These are phyloP conservation scores for Erythrocebus patas DNA, from an alignment of 2,113 vertebrate genomes.

Conservation along the genomic window DNA sequence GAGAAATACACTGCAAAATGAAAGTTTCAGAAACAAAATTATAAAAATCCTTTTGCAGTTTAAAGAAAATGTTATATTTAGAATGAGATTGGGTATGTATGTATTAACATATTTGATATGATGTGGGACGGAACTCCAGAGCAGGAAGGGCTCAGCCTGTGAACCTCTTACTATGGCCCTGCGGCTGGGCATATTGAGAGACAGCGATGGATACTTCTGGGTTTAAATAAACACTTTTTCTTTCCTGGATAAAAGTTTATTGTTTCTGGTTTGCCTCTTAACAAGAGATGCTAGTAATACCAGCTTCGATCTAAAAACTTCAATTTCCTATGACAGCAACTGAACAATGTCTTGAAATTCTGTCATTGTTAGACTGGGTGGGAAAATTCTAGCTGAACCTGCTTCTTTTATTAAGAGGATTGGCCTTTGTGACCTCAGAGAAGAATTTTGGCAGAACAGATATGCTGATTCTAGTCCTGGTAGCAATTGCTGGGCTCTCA, in stretches of 20 bases:
- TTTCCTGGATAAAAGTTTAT: neutral
- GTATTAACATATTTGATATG: neutral
- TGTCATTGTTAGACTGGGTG: neutral
- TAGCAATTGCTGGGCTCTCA: conserved; percentile 38
- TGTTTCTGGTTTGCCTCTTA: neutral
- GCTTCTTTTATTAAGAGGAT: conserved; percentile 9
- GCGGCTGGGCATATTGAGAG: neutral
- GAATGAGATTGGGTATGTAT: neutral
- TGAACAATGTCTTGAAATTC: conserved; percentile 11
- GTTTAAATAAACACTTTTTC: neutral
- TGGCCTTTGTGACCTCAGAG: conserved; percentile 40
- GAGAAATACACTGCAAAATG: neutral
- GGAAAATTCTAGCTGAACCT: neutral
- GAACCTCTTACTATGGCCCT: neutral
- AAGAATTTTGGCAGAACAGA: conserved; percentile 47
- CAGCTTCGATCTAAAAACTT: neutral
- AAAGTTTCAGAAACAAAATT: conserved; percentile 4
- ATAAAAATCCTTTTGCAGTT: neutral
- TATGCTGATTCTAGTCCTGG: conserved; percentile 62
- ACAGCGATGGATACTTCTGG: neutral
- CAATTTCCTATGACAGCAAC: neutral
- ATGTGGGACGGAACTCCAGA: neutral
- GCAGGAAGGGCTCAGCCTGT: neutral
- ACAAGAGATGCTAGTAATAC: neutral
- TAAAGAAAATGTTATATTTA: neutral